Percentiles rank a stretch among this genome's conserved stretches.
These are phyloP conservation scores for Sabatieria punctata DNA, from an alignment of 2,888 invertebrate species.

Conservation along the genomic window DNA sequence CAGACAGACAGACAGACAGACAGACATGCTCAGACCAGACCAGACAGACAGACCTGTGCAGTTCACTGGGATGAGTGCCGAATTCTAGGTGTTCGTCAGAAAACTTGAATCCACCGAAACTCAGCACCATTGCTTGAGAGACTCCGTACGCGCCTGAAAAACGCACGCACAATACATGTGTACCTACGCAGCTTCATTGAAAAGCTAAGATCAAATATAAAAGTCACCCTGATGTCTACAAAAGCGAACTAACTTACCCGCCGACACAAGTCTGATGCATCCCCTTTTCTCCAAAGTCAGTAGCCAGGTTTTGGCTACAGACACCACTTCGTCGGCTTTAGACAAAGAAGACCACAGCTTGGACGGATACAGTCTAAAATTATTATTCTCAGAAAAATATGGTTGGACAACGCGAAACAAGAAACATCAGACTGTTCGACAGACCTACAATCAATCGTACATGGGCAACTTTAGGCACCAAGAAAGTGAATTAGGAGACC, in stretches of 20 bases:
- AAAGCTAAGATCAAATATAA: constrained; percentile 6
- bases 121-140: constrained; percentile 70
- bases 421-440: too few species aligned
- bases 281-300: constrained; percentile 67
- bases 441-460: too few species aligned
- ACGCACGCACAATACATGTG: too few species aligned
- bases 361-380: constrained; percentile 14
- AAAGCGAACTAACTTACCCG: constrained; percentile 13
- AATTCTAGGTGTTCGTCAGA: constrained; percentile 78
- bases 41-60: too few species aligned
- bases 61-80: constrained; percentile 68
- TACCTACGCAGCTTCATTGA: too few species aligned
- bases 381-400: too few species aligned
- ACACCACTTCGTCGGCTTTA: constrained; percentile 44
- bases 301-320: constrained; percentile 60
- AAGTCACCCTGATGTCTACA: background rate
- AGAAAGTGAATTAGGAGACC: too few species aligned
- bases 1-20: too few species aligned
- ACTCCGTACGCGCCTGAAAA: constrained; percentile 56
- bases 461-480: too few species aligned
- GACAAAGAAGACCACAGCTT: constrained; percentile 9
- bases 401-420: too few species aligned
- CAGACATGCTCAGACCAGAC: too few species aligned
- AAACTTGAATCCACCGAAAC: constrained; percentile 67
- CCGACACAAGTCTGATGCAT: constrained; percentile 26